A percentile compares a stretch with the other conserved stretches of the same genome.
Conservation (phyloP, 2,888 invertebrate genomes). For the Hypena proboscidalis region DNA sequence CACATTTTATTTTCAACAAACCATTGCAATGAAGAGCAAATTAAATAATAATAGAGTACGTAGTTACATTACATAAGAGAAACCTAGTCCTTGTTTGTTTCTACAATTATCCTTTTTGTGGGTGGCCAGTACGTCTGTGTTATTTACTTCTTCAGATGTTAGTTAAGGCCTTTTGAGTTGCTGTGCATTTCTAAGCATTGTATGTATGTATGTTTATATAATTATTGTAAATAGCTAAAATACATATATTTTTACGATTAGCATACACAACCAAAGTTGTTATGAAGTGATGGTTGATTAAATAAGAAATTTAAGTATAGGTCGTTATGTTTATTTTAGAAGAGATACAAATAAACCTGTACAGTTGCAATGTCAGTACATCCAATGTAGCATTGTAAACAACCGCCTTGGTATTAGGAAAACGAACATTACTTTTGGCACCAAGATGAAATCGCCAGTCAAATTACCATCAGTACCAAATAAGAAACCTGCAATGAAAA, state of each 20-base stretch:
- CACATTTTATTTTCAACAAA: constrained; percentile 16
- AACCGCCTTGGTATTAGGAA: constrained; percentile 82
- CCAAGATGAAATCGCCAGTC: constrained; percentile 54
- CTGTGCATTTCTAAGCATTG: constrained; percentile 85
- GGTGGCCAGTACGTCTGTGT: constrained; percentile 80
- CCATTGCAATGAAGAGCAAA: constrained; percentile 12
- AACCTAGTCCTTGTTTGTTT: constrained; percentile 63
- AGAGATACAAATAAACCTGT: constrained; percentile 69
- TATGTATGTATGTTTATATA: constrained; percentile 86
- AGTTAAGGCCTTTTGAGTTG: constrained; percentile 82
- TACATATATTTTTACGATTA: constrained; percentile 85
- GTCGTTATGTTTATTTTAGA: constrained; percentile 82
- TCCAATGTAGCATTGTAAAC: constrained; percentile 74
- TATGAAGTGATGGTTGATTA: constrained; percentile 86
- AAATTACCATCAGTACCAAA: constrained; percentile 35
- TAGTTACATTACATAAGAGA: constrained; percentile 28
- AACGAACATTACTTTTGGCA: constrained; percentile 77
- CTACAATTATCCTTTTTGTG: constrained; percentile 69
- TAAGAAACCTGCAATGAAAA: constrained; percentile 50
- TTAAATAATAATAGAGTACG: too few relatives aligned
- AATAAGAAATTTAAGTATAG: constrained; percentile 81
- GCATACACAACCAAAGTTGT: constrained; percentile 86
- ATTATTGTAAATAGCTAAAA: constrained; percentile 84
- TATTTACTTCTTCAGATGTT: constrained; percentile 80
- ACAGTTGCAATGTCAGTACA: constrained; percentile 68